Evolutionary conservation across 2,113 vertebrate genomes (phyloP), one percentile per base, ranked within the genome.

Genomic region (Nyctibius bracteatus): DNA sequence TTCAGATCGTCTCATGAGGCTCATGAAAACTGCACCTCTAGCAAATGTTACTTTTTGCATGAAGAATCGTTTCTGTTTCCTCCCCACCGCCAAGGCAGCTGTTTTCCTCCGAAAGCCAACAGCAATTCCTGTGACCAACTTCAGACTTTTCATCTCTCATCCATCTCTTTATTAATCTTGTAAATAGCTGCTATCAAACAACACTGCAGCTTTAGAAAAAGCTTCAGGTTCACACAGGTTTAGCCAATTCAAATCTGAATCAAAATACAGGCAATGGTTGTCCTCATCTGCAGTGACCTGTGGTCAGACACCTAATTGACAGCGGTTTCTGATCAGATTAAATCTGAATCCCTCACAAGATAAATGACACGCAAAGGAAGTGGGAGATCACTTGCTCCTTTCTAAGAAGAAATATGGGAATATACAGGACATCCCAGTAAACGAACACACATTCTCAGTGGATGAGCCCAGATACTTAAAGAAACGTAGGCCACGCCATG

Each of bases 361-460:
- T 1, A 27, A 87, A 20, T 4, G n/a, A 51, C 19, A 17, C 0
- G 41, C 30, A 47, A 59, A 37, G 35, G 58, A 57, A 74, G 21
- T 3, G n/a, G 31, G 88, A 44, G 49, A 17, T 10, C 43, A 3
- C 12, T 10, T 6, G 13, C 23, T 55, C 54, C 33, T 44, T 68
- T 44, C 5, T 6, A 12, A 58, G 28, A 14, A 35, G 49, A 17
- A 77, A 46, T 2, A 2, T 0, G 43, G 81, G 63, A 72, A 63
- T 6, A 14, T 0, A 6, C 16, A 41, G 47, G n/a, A 20, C 39
- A 47, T 7, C 47, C 52, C 67, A 47, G 46, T 16, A 51, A 39
- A 52, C 7, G 23, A n/a, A 16, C 2, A 3, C 1, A 2, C 1
- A 7, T 4, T 35, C 57, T 22, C 68, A 47, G 19, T 1, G 44